These are phyloP conservation scores for Cryptoprocta ferox DNA, from an alignment of 2,797 vertebrate genomes.

Conservation along the genomic window DNA sequence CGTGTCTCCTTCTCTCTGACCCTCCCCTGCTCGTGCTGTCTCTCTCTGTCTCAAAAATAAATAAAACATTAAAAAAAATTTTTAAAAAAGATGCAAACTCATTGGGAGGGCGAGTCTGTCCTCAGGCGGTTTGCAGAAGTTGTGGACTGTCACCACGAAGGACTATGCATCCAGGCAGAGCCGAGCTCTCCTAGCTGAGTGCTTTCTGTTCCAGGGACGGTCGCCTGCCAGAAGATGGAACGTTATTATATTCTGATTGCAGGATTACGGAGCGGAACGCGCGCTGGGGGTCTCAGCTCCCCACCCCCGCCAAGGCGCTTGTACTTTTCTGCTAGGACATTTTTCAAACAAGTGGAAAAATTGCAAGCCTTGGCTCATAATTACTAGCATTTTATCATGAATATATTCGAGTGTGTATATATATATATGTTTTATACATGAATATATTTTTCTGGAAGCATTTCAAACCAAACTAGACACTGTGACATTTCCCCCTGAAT, in stretches of 20 bases:
- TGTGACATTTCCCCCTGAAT: not conserved
- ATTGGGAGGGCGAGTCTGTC: not conserved
- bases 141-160: not conserved
- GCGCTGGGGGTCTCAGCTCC: not conserved
- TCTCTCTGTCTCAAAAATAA: too few relatives aligned
- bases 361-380: not conserved
- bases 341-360: not conserved
- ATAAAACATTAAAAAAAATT: too few relatives aligned
- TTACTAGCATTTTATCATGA: not conserved
- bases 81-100: not conserved
- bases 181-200: not conserved
- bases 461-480: not conserved
- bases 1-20: not conserved
- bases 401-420: too few relatives aligned
- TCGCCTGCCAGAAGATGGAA: too few relatives aligned
- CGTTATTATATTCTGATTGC: not conserved
- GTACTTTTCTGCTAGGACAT: not conserved
- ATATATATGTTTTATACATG: not conserved
- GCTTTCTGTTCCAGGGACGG: not conserved
- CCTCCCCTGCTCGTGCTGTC: too few relatives aligned
- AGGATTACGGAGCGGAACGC: not conserved
- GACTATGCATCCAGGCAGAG: fast-evolving
- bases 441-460: not conserved
- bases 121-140: not conserved
- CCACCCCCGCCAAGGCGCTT: fast-evolving